phyloP scores from a whole-genome alignment of 2,888 invertebrate species.

The Mayetiola destructor region DNA sequence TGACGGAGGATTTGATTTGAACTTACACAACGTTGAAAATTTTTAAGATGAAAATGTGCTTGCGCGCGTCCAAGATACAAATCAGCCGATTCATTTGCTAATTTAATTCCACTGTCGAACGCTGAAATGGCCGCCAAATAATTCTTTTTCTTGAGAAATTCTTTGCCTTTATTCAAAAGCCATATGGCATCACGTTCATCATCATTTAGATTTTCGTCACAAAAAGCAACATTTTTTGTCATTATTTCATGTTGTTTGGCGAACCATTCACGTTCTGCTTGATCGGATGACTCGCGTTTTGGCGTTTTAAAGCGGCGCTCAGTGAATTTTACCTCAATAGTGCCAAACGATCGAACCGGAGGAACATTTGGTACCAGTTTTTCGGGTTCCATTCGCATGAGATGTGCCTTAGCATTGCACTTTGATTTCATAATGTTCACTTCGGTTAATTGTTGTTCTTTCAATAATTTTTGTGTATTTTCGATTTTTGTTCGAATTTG shows the following conservation, averaged over 20 bases:
- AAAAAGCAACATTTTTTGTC: constrained; percentile 43
- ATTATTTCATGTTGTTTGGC: constrained; percentile 60
- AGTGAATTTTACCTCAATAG: constrained; percentile 55
- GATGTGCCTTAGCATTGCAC: neutral
- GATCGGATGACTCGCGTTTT: constrained; percentile 52
- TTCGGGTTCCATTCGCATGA: constrained; percentile 18
- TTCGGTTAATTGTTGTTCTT: too few relatives aligned
- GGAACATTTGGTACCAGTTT: too few relatives aligned
- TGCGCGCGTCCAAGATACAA: constrained; percentile 63
- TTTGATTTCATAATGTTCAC: neutral
- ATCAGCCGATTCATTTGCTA: constrained; percentile 51
- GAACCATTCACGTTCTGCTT: constrained; percentile 67
- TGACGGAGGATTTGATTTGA: constrained; percentile 23
- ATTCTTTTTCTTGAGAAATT: constrained; percentile 59
- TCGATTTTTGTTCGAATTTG: constrained; percentile 47
- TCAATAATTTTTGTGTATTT: constrained; percentile 25
- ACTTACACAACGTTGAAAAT: constrained; percentile 51
- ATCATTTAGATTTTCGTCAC: constrained; percentile 53
- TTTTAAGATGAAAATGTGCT: constrained; percentile 62
- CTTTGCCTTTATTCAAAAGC: constrained; percentile 67
- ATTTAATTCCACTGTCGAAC: constrained; percentile 60
- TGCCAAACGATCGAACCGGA: constrained; percentile 41
- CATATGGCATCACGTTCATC: constrained; percentile 74
- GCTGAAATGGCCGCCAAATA: constrained; percentile 69
- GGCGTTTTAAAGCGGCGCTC: constrained; percentile 68